Conservation (phyloP, 2,888 invertebrate genomes). For the Rutpela maculata region DNA sequence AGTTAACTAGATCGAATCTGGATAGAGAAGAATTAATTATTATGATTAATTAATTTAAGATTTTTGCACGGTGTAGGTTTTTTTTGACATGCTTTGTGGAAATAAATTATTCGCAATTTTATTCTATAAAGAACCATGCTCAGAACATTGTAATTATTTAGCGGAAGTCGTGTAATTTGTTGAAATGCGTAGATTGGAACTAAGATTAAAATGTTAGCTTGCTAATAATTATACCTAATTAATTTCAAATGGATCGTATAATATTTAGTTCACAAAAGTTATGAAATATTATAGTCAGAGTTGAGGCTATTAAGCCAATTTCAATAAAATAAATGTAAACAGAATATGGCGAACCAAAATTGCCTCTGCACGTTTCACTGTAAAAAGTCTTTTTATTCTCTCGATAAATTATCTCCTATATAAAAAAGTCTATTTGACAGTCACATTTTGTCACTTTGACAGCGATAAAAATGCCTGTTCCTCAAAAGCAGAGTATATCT, state of each 20-base stretch:
- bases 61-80: background rate
- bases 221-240: conserved; percentile 3
- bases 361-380: no score
- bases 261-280: background rate
- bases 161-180: conserved; percentile 17
- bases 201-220: conserved; percentile 19
- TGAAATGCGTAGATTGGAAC: conserved; percentile 1
- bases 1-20: background rate
- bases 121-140: background rate
- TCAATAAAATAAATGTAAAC: no score
- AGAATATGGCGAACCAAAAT: no score
- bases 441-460: no score
- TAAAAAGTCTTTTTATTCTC: no score
- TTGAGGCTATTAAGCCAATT: no score
- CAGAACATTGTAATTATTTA: background rate
- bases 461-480: no score
- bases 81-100: background rate
- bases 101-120: background rate
- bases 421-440: no score
- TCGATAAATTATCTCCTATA: no score
- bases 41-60: background rate
- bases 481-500: no score
- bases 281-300: background rate
- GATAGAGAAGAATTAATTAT: conserved; percentile 3
- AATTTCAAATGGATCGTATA: conserved; percentile 4